Evolutionary conservation across 2,113 vertebrate genomes (phyloP).

Genomic region (Agelaius phoeniceus): DNA sequence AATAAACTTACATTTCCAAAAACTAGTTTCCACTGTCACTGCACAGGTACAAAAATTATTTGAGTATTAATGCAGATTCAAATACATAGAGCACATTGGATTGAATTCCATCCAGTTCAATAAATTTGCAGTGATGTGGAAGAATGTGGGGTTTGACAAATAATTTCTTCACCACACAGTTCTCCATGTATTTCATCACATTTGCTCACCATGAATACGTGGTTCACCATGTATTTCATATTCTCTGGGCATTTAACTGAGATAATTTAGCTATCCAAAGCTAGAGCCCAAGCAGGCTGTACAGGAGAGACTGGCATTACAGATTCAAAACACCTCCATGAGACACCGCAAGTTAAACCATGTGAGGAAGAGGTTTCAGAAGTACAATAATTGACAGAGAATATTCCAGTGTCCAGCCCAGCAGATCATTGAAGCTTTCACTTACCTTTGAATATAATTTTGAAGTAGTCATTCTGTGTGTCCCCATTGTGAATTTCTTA

Average conservation of each 20-base stretch:
- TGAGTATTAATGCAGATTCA: background rate
- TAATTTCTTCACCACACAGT: background rate
- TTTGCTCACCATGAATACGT: background rate
- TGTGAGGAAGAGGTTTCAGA: background rate
- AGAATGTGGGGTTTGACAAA: background rate
- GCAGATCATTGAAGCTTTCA: background rate
- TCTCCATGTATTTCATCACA: background rate
- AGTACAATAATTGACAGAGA: background rate
- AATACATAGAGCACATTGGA: fast-evolving
- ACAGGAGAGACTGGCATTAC: background rate
- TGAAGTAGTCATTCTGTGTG: background rate
- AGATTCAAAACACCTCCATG: background rate
- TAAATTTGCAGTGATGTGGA: background rate
- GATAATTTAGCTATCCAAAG: background rate
- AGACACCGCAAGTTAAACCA: background rate
- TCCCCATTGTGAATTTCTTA: constrained; percentile 20
- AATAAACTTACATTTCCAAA: background rate
- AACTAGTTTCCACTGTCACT: background rate
- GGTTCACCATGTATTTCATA: background rate
- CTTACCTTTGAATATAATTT: background rate
- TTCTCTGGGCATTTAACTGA: background rate
- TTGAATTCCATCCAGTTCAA: background rate
- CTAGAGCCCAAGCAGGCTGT: background rate
- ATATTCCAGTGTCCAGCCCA: background rate
- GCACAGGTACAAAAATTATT: background rate